These are phyloP conservation scores for Myocastor coypus DNA, from an alignment of 2,113 vertebrate species.

Conservation along the genomic window DNA sequence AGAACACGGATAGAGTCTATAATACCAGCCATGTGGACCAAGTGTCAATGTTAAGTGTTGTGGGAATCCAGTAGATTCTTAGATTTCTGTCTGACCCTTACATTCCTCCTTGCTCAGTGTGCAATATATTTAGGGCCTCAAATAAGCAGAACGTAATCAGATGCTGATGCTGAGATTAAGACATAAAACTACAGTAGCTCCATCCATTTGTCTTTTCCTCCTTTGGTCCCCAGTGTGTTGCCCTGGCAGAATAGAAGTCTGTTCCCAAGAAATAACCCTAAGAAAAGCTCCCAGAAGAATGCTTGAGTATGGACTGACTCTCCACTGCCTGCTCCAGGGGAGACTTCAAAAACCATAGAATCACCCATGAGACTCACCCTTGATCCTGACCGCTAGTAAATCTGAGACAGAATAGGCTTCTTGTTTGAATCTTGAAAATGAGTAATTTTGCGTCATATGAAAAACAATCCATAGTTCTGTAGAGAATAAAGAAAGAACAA, in stretches of 20 bases:
- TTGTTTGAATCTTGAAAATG: not conserved
- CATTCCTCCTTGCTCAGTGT: not conserved
- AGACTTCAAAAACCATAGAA: not conserved
- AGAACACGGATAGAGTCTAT: too few relatives aligned
- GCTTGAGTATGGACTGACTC: not conserved
- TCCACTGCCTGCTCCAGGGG: accelerated
- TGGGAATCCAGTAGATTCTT: not conserved
- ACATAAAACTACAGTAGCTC: not conserved
- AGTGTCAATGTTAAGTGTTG: not conserved
- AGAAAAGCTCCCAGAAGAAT: too few relatives aligned
- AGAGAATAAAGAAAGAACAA: not conserved
- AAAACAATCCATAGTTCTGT: not conserved
- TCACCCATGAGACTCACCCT: not conserved
- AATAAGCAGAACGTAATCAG: not conserved
- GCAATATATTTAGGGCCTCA: not conserved
- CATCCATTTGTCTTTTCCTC: not conserved
- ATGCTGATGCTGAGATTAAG: not conserved
- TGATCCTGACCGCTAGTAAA: not conserved
- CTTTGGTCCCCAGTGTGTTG: not conserved
- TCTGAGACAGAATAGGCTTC: not conserved
- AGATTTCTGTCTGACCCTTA: not conserved
- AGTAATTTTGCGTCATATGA: not conserved
- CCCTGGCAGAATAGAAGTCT: not conserved
- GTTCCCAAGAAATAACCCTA: too few relatives aligned
- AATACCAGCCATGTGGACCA: not conserved